Evolutionary conservation across 2,888 invertebrate genomes (phyloP), one percentile per base, ranked within the genome.

Genomic region (Aphelenchoides bicaudatus): DNA sequence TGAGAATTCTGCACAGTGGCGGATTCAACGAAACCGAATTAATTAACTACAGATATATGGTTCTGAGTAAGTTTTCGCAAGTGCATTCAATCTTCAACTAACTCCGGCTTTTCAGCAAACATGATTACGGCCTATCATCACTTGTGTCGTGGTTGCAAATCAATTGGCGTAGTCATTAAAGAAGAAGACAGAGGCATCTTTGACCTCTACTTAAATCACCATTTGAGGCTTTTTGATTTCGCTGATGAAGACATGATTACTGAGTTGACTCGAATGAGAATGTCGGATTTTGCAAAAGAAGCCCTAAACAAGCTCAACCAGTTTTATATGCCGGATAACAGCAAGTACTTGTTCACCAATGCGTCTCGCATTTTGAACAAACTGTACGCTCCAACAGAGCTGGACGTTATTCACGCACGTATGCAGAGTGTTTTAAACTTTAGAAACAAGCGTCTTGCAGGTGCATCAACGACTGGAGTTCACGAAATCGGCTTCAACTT

Each of bases 21-120:
- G 63, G 63, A n/a, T 63, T 63, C 66, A 63, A 63, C 30, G 67
- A 63, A 46, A 55, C 66, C 8, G 63, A 63, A 54, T 43, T 66
- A 19, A 49, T 63, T 48, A 63, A 63, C 25, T 63, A 63, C 39
- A 49, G 61, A 57, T 61, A 30, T 23, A 37, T 46, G 13, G 23
- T 25, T 19, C 8, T 10, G 25, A 8, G 43, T 6, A 25, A 8
- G 10, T 34, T 25, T 37, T 13, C 39, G 13, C 28, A 61, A 52
- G 31, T 61, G 61, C 43, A 62, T 62, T 56, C n/a, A n/a, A n/a
- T n/a, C n/a, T n/a, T n/a, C n/a, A n/a, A n/a, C n/a, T n/a, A n/a
- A n/a, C n/a, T n/a, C n/a, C n/a, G n/a, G n/a, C n/a, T 31, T 62
- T 5, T 39, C 47, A 29, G 64, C 63, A 2, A 62, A 62, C 52